phyloP scores from a whole-genome alignment of 2,113 vertebrate species.

The Siniperca knerii region DNA sequence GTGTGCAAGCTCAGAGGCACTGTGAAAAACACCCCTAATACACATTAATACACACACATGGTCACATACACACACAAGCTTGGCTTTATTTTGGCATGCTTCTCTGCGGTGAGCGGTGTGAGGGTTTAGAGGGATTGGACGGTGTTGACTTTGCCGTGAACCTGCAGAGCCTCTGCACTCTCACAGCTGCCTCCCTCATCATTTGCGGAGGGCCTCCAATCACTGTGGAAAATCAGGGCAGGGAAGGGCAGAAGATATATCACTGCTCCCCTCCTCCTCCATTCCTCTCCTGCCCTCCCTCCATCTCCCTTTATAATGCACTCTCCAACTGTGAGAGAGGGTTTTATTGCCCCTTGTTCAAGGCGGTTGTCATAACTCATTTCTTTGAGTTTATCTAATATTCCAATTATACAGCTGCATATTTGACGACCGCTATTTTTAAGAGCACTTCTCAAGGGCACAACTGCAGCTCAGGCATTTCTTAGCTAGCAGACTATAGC shows the following conservation, averaged over 20 bases:
- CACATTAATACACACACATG: slow-evolving; percentile 11
- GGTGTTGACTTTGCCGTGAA: slow-evolving; percentile 78
- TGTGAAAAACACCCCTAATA: not conserved
- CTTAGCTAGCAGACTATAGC: slow-evolving; percentile 1
- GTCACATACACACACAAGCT: not conserved
- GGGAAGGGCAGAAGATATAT: slow-evolving; percentile 67
- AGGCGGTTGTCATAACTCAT: slow-evolving; percentile 74
- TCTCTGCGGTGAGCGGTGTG: slow-evolving; percentile 57
- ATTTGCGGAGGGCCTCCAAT: slow-evolving; percentile 68
- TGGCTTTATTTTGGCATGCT: slow-evolving; percentile 61
- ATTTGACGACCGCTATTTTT: slow-evolving; percentile 60
- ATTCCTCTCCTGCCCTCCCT: slow-evolving; percentile 8
- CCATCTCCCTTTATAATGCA: slow-evolving; percentile 33
- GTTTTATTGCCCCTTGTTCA: slow-evolving; percentile 69
- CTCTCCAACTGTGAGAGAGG: slow-evolving; percentile 34
- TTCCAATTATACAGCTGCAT: slow-evolving; percentile 70
- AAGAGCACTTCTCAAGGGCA: slow-evolving; percentile 69
- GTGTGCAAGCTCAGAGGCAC: slow-evolving; percentile 8
- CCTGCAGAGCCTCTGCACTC: slow-evolving; percentile 70
- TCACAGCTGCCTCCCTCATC: slow-evolving; percentile 75
- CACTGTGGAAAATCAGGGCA: slow-evolving; percentile 67
- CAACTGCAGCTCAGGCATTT: slow-evolving; percentile 23
- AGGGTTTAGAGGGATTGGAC: slow-evolving; percentile 72
- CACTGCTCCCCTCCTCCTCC: slow-evolving; percentile 34
- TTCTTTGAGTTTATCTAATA: slow-evolving; percentile 76